A percentile compares a stretch with the other conserved stretches of the same genome.
Conservation (phyloP, 1,140 invertebrate species). For the Neodiprion virginianus region DNA sequence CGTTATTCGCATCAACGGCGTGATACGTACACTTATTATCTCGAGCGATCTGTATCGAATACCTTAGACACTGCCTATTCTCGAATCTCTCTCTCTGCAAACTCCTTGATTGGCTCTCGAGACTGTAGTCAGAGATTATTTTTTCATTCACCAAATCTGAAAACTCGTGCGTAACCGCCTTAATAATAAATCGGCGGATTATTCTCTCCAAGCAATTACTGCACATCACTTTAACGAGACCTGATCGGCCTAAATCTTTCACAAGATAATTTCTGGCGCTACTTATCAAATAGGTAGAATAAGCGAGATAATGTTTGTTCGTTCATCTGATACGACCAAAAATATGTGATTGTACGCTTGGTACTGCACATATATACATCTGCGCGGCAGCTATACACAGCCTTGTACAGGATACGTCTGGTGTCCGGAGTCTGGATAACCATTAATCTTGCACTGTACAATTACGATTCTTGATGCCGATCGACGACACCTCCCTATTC, state of each 20-base stretch:
- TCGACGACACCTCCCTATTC: background rate
- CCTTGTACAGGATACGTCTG: background rate
- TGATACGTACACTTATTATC: no score
- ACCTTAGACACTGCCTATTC: no score
- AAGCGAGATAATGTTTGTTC: background rate
- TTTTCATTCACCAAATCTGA: background rate
- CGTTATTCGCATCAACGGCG: no score
- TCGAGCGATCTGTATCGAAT: no score
- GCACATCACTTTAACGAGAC: no score
- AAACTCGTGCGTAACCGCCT: background rate
- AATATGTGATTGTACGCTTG: background rate
- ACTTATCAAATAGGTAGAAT: no score
- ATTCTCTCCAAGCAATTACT: no score
- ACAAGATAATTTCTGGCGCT: no score
- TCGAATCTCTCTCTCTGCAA: no score
- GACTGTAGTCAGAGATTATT: no score
- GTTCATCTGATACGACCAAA: background rate
- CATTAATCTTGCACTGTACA: constrained; percentile 3
- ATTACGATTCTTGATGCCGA: background rate
- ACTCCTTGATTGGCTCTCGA: no score
- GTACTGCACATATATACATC: background rate
- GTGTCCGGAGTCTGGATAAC: background rate
- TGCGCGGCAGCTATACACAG: background rate
- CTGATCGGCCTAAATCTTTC: no score
- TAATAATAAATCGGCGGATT: background rate